Percentiles rank a stretch among this genome's conserved stretches.
Conservation (phyloP, 2,113 vertebrate species). For the Macrotus californicus region DNA sequence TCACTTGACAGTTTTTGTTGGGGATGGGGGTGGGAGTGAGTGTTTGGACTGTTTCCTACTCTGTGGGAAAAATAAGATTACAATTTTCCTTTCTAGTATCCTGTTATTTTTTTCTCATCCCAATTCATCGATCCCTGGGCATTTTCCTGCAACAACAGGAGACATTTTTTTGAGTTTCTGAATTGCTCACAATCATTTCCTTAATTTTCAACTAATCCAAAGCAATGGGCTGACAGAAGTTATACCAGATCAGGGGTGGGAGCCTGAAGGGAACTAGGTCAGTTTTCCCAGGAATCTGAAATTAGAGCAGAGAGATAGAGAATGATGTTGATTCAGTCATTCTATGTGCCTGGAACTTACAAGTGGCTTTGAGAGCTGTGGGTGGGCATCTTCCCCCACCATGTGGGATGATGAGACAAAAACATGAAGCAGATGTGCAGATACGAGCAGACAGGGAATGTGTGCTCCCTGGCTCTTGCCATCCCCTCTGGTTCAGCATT, state of each 20-base stretch:
- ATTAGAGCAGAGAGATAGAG: not conserved
- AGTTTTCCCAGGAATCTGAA: not conserved
- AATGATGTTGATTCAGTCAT: not conserved
- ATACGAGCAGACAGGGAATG: not conserved
- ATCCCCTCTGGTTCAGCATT: not conserved
- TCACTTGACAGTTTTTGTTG: not conserved
- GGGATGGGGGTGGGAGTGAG: accelerated
- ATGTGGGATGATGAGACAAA: not conserved
- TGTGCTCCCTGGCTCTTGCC: not conserved
- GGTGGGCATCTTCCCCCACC: not conserved
- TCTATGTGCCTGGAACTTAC: not conserved
- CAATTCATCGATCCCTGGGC: not conserved
- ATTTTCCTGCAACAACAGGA: not conserved
- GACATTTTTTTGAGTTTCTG: not conserved
- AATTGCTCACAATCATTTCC: not conserved
- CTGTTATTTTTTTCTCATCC: not conserved
- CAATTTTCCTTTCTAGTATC: not conserved
- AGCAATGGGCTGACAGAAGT: not conserved
- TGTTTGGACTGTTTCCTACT: not conserved
- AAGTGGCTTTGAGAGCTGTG: not conserved
- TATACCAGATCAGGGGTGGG: not conserved
- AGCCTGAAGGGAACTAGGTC: not conserved
- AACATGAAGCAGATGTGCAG: not conserved
- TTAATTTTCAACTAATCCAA: not conserved
- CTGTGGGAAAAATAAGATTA: not conserved